Conservation (phyloP, 2,113 vertebrate genomes). For the Hippopotamus amphibius region DNA sequence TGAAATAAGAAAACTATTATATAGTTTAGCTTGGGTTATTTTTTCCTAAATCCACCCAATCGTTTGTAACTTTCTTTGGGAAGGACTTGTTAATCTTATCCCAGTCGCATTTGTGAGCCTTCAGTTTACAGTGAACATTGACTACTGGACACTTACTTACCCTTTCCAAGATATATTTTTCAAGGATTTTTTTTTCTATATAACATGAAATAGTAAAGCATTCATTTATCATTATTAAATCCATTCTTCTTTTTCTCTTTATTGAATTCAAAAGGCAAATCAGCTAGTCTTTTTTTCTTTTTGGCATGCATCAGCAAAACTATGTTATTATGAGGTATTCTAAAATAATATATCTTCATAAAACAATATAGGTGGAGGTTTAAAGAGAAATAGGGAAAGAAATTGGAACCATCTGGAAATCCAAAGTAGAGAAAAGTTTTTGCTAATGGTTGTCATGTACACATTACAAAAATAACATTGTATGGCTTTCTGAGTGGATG, state of each 20-base stretch:
- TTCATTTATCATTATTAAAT: conserved; percentile 89
- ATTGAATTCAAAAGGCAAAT: conserved; percentile 89
- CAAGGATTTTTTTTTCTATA: conserved; percentile 79
- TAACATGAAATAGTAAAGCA: conserved; percentile 87
- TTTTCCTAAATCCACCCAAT: background rate
- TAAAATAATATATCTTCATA: conserved; percentile 91
- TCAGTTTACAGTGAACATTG: conserved; percentile 82
- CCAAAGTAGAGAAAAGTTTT: conserved; percentile 87
- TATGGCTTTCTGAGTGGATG: conserved; percentile 43
- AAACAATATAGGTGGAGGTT: conserved; percentile 89
- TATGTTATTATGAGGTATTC: conserved; percentile 89
- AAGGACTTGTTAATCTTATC: conserved; percentile 48
- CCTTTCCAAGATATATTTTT: conserved; percentile 80
- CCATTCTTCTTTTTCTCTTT: conserved; percentile 85
- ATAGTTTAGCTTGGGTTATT: background rate
- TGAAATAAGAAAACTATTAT: conserved; percentile 65
- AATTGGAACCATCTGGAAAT: conserved; percentile 90
- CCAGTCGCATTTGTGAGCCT: background rate
- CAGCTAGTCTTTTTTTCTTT: conserved; percentile 83
- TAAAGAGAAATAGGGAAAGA: conserved; percentile 87
- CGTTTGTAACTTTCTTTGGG: conserved; percentile 16
- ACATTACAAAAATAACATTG: conserved; percentile 58
- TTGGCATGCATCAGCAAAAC: conserved; percentile 87
- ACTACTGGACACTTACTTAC: conserved; percentile 85
- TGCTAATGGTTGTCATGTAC: conserved; percentile 87